Percentiles rank a stretch among this genome's conserved stretches.
Conservation (phyloP, 2,888 invertebrate genomes). For the Neelides folsomi region DNA sequence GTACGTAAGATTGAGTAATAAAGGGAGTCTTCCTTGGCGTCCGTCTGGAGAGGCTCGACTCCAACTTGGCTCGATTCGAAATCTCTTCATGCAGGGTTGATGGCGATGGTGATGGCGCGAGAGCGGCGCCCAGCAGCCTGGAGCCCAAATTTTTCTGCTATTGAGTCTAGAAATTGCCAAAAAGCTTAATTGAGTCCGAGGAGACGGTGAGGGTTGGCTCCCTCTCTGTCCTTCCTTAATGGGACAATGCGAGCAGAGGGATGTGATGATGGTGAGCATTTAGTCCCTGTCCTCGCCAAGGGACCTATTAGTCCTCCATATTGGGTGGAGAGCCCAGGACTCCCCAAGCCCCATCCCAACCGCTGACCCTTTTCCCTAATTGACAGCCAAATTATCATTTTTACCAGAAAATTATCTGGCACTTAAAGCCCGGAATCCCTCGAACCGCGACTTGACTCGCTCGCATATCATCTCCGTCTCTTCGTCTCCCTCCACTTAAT, state of each 20-base stretch:
- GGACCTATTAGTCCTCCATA: too few relatives aligned
- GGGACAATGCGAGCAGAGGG: too few relatives aligned
- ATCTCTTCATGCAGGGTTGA: too few relatives aligned
- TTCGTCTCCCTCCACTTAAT: neutral
- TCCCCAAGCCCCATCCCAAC: too few relatives aligned
- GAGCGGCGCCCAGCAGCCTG: conserved; percentile 27
- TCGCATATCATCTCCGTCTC: neutral
- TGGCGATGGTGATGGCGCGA: neutral
- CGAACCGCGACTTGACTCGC: neutral
- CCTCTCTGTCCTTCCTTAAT: neutral
- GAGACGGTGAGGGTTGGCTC: neutral
- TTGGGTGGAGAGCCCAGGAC: too few relatives aligned
- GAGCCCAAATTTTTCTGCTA: conserved; percentile 30
- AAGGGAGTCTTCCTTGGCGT: too few relatives aligned
- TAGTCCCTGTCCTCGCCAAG: too few relatives aligned
- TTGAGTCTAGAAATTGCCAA: conserved; percentile 16
- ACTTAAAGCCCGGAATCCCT: too few relatives aligned
- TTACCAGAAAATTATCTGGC: conserved; percentile 6
- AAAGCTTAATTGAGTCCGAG: conserved; percentile 30
- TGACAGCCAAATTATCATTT: conserved; percentile 9
- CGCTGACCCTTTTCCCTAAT: conserved; percentile 9
- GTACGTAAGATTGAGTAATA: too few relatives aligned
- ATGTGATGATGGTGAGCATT: too few relatives aligned
- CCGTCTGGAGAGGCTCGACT: too few relatives aligned
- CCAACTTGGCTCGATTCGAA: too few relatives aligned